These are phyloP conservation scores for Tachina lurida DNA, from an alignment of 2,888 invertebrate genomes.

Conservation along the genomic window DNA sequence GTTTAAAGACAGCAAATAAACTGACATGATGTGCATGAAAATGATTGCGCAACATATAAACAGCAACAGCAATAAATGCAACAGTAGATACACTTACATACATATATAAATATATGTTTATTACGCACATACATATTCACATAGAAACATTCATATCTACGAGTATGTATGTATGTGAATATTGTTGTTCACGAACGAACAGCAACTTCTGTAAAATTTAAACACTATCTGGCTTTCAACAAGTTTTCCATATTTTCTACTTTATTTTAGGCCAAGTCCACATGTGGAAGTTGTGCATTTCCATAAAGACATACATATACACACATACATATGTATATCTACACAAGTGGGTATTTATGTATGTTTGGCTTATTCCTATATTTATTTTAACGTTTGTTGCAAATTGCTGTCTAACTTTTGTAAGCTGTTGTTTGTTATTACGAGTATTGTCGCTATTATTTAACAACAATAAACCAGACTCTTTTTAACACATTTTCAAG, in stretches of 20 bases:
- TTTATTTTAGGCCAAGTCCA: slow-evolving; percentile 71
- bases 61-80: slow-evolving; percentile 41
- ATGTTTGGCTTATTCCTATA: not conserved
- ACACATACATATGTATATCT: not conserved
- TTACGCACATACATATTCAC: not conserved
- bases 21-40: slow-evolving; percentile 57
- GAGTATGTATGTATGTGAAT: not conserved
- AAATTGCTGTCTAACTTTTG: slow-evolving; percentile 50
- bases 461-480: slow-evolving; percentile 41
- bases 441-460: slow-evolving; percentile 50
- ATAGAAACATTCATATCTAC: not conserved
- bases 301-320: not conserved
- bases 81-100: not conserved
- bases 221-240: slow-evolving; percentile 42
- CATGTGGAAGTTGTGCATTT: slow-evolving; percentile 64
- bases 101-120: not conserved
- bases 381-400: slow-evolving; percentile 33
- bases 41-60: slow-evolving; percentile 64
- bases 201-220: slow-evolving; percentile 26
- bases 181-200: not conserved
- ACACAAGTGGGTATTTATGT: not conserved
- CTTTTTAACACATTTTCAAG: slow-evolving; percentile 44
- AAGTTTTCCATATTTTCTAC: slow-evolving; percentile 52
- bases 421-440: slow-evolving; percentile 32
- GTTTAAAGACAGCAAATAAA: slow-evolving; percentile 44